These are phyloP conservation scores for Caenorhabditis drosophilae DNA, from an alignment of 2,888 invertebrate species.

Conservation along the genomic window DNA sequence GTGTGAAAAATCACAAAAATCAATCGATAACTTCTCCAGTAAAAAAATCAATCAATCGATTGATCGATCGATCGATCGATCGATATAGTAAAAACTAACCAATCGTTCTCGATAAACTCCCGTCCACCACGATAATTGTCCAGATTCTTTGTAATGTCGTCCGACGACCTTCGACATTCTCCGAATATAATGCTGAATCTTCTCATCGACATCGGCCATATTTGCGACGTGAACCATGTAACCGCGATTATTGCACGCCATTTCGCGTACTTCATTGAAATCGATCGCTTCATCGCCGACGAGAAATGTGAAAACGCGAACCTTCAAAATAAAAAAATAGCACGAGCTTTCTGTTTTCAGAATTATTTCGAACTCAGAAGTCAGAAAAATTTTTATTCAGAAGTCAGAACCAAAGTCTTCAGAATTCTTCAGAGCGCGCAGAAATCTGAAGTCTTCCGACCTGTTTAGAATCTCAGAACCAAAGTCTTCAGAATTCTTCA, in stretches of 20 bases:
- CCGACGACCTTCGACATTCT: slow-evolving; percentile 95
- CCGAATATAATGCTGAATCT: slow-evolving; percentile 91
- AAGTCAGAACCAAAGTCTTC: too few species aligned
- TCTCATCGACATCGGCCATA: slow-evolving; percentile 93
- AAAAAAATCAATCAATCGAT: too few species aligned
- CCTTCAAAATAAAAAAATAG: slow-evolving; percentile 74
- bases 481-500: too few species aligned
- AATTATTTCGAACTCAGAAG: background rate
- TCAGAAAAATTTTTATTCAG: too few species aligned
- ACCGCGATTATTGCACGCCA: slow-evolving; percentile 98
- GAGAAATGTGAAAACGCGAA: slow-evolving; percentile 94
- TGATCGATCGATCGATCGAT: too few species aligned
- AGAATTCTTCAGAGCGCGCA: too few species aligned
- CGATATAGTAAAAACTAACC: too few species aligned
- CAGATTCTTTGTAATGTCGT: slow-evolving; percentile 76
- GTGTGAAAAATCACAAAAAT: too few species aligned
- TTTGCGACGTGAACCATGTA: slow-evolving; percentile 87
- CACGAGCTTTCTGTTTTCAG: slow-evolving; percentile 4
- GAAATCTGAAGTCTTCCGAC: too few species aligned
- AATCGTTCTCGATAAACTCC: slow-evolving; percentile 73
- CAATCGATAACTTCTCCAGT: too few species aligned
- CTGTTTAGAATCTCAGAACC: too few species aligned
- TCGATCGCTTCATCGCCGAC: slow-evolving; percentile 93
- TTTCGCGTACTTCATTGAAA: slow-evolving; percentile 82
- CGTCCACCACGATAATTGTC: slow-evolving; percentile 93